These are phyloP conservation scores for Gastracanthus pulcherrimus DNA, from an alignment of 2,888 invertebrate genomes.

Conservation along the genomic window DNA sequence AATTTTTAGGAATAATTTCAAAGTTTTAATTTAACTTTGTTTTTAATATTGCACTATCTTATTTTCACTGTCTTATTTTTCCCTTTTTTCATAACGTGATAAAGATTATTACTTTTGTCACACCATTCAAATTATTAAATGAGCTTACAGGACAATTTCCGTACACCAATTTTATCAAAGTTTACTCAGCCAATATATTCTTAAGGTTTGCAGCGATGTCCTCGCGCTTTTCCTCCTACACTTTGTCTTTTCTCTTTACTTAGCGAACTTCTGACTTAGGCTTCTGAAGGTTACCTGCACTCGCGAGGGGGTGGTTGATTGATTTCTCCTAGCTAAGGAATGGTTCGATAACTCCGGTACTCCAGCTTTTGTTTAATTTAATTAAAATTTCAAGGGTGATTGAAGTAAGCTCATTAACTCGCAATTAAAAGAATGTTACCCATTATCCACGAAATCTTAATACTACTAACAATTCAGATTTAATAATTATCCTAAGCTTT, in stretches of 20 bases:
- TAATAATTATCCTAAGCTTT: too few species aligned
- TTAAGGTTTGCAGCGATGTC: slow-evolving; percentile 10
- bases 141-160: too few species aligned
- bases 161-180: not conserved
- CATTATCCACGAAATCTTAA: not conserved
- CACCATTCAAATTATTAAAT: not conserved
- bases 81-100: not conserved
- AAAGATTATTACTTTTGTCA: not conserved
- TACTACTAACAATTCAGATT: not conserved
- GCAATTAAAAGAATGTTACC: not conserved
- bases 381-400: slow-evolving; percentile 50
- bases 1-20: too few species aligned
- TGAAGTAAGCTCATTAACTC: slow-evolving; percentile 28
- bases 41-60: too few species aligned
- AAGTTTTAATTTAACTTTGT: too few species aligned
- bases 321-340: slow-evolving; percentile 44
- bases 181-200: slow-evolving; percentile 2
- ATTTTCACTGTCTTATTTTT: too few species aligned
- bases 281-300: slow-evolving; percentile 44
- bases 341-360: slow-evolving; percentile 30
- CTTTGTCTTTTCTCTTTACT: slow-evolving; percentile 44
- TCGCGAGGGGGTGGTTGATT: slow-evolving; percentile 28
- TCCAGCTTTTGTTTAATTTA: slow-evolving; percentile 45
- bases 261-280: slow-evolving; percentile 30
- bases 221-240: not conserved